A percentile compares a stretch with the other conserved stretches of the same genome.
Evolutionary conservation across 2,888 invertebrate genomes (phyloP).

Genomic region (Meganola albula): DNA sequence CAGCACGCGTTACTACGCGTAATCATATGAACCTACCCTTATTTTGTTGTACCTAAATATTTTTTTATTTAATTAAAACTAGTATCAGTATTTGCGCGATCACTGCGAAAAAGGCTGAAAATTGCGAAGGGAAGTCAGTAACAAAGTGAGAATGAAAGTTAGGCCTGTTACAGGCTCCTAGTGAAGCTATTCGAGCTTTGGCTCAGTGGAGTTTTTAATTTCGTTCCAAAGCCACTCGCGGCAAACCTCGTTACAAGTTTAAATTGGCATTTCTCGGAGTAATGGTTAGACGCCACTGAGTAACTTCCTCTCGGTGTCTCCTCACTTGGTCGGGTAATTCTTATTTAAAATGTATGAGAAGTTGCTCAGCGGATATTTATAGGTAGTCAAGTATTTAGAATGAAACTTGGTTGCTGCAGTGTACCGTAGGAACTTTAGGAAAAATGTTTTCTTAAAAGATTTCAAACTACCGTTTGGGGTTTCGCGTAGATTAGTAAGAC

Average conservation of each 20-base stretch:
- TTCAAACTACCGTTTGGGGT: too few species aligned
- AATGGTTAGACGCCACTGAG: slow-evolving; percentile 66
- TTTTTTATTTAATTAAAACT: too few species aligned
- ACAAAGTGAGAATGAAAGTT: slow-evolving; percentile 68
- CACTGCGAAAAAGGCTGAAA: slow-evolving; percentile 46
- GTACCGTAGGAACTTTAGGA: too few species aligned
- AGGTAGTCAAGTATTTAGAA: too few species aligned
- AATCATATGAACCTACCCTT: too few species aligned
- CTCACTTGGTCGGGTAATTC: slow-evolving; percentile 58
- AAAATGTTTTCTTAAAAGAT: too few species aligned
- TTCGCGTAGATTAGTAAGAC: too few species aligned
- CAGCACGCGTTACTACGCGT: too few species aligned
- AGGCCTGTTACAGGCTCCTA: slow-evolving; percentile 62
- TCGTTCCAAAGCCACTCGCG: slow-evolving; percentile 70
- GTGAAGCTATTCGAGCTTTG: slow-evolving; percentile 49
- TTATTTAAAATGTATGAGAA: slow-evolving; percentile 70
- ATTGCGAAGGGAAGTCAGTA: slow-evolving; percentile 50
- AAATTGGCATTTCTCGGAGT: slow-evolving; percentile 76
- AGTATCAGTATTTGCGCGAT: too few species aligned
- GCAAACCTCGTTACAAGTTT: slow-evolving; percentile 76
- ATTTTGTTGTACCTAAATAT: too few species aligned
- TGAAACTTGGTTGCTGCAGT: too few species aligned
- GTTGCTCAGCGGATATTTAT: too few species aligned
- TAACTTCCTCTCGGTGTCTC: slow-evolving; percentile 58
- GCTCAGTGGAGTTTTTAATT: slow-evolving; percentile 70